Percentiles rank a stretch among this genome's conserved stretches.
Conservation (phyloP, 2,113 vertebrate species). For the Stegastes partitus region DNA sequence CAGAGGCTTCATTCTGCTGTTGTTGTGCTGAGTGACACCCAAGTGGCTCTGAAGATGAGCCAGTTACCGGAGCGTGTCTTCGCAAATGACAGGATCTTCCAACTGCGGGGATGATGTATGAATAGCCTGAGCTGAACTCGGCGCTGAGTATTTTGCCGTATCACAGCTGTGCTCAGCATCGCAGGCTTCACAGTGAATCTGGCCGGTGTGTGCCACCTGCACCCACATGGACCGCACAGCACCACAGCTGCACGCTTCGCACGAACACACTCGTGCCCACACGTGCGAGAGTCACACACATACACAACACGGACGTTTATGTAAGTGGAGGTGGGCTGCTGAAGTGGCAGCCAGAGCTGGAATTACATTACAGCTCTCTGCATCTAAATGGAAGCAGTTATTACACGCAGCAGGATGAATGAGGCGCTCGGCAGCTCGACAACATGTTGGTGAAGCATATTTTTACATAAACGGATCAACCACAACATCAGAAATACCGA, state of each 20-base stretch:
- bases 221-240: constrained; percentile 15
- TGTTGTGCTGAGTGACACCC: constrained; percentile 4
- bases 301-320: constrained; percentile 2
- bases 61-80: constrained; percentile 48
- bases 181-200: constrained; percentile 10
- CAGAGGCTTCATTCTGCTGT: constrained; percentile 10
- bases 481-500: no score
- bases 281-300: constrained; percentile 2
- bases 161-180: constrained; percentile 47
- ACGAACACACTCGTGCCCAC: neutral
- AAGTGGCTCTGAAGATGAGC: constrained; percentile 56
- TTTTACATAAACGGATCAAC: neutral
- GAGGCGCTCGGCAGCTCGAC: constrained; percentile 20
- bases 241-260: constrained; percentile 36
- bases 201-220: constrained; percentile 47
- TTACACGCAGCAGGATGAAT: constrained; percentile 40
- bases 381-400: constrained; percentile 40
- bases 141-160: constrained; percentile 31
- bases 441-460: neutral
- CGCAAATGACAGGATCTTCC: constrained; percentile 56
- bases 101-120: constrained; percentile 57
- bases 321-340: constrained; percentile 43
- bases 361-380: constrained; percentile 35
- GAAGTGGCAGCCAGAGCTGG: constrained; percentile 23
- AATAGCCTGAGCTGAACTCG: constrained; percentile 47